A percentile compares a stretch with the other conserved stretches of the same genome.
phyloP scores from a whole-genome alignment of 2,797 vertebrate species.

The Catamblyrhynchus diadema region DNA sequence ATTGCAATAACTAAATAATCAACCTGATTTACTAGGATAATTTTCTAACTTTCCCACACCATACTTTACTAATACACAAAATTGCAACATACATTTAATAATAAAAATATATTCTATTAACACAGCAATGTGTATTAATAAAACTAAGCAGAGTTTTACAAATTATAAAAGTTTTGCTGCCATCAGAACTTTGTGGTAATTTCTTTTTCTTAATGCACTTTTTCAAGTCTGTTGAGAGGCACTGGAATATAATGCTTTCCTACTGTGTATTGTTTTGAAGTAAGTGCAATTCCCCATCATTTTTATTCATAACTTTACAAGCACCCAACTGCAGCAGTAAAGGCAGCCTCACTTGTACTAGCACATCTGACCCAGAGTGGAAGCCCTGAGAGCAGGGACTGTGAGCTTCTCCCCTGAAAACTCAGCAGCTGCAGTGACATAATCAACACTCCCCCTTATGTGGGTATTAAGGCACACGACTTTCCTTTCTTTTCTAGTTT shows the following conservation, averaged over 20 bases:
- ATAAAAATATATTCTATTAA: neutral
- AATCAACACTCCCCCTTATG: neutral
- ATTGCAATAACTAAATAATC: neutral
- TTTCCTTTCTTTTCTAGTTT: neutral
- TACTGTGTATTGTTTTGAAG: neutral
- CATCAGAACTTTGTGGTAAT: neutral
- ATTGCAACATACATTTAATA: neutral
- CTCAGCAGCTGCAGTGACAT: neutral
- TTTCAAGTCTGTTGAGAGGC: neutral
- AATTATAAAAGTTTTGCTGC: neutral
- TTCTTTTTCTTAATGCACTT: neutral
- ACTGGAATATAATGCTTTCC: neutral
- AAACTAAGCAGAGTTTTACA: neutral
- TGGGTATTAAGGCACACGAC: neutral
- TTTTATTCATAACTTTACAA: neutral
- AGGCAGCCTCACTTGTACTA: neutral
- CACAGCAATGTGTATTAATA: neutral
- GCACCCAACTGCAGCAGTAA: neutral
- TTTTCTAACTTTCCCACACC: neutral
- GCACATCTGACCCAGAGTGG: neutral
- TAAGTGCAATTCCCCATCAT: neutral
- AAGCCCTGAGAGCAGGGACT: neutral
- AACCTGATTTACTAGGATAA: neutral
- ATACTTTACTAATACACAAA: neutral
- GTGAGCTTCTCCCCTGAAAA: neutral